Conservation (phyloP, 2,888 invertebrate genomes). For the Drosophila austrosaltans region DNA sequence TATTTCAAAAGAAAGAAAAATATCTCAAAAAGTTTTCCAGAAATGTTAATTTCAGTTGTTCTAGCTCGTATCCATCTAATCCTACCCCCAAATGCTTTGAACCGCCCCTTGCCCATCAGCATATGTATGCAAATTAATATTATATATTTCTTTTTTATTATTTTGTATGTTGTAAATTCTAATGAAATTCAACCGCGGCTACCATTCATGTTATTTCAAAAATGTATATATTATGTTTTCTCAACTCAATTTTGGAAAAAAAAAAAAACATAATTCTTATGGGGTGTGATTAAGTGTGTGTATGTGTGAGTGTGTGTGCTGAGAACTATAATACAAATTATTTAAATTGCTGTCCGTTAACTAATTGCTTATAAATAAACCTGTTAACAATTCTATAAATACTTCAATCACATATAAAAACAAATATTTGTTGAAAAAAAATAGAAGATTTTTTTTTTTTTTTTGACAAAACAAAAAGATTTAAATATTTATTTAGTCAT, state of each 20-base stretch:
- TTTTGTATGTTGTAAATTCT: conserved; percentile 13
- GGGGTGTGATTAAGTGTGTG: neutral
- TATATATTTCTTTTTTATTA: neutral
- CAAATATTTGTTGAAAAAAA: neutral
- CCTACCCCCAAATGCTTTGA: neutral
- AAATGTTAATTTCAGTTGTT: too few relatives aligned
- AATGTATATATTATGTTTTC: conserved; percentile 6
- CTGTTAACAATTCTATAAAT: neutral
- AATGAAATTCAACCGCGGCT: conserved; percentile 13
- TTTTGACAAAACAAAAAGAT: neutral
- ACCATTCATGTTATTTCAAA: conserved; percentile 16
- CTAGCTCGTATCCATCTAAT: too few relatives aligned
- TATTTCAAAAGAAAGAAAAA: too few relatives aligned
- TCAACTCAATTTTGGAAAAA: conserved; percentile 1
- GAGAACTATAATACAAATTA: conserved; percentile 13
- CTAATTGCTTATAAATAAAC: conserved; percentile 19
- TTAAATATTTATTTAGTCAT: conserved; percentile 11
- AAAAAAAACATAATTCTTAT: neutral
- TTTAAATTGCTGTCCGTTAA: neutral
- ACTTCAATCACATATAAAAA: neutral
- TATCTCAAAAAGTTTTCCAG: too few relatives aligned
- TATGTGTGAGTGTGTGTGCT: neutral
- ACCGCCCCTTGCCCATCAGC: conserved; percentile 4
- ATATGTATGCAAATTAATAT: conserved; percentile 35
- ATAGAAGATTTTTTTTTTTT: neutral